Conservation (phyloP, 2,888 invertebrate genomes). For the Lamproptera curius region DNA sequence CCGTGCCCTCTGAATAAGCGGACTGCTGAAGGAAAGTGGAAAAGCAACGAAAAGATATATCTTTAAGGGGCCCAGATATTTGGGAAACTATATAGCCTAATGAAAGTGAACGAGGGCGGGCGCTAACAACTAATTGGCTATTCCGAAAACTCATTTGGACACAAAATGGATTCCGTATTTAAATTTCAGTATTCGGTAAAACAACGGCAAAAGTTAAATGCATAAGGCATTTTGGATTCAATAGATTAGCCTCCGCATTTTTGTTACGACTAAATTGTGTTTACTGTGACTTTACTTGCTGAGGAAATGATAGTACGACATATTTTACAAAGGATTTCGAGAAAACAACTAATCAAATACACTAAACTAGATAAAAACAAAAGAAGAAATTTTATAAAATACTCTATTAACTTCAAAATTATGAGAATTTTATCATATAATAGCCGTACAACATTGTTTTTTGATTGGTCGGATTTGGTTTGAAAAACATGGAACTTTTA, state of each 20-base stretch:
- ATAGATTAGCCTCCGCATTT: constrained; percentile 27
- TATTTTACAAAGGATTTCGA: too few relatives aligned
- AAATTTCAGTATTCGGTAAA: constrained; percentile 75
- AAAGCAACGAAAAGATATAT: constrained; percentile 72
- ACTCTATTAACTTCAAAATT: too few relatives aligned
- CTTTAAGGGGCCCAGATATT: constrained; percentile 72
- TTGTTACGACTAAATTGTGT: not conserved
- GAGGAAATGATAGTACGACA: too few relatives aligned
- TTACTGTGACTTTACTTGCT: not conserved
- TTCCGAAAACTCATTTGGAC: constrained; percentile 78
- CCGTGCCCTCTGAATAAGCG: constrained; percentile 51
- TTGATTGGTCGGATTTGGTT: too few relatives aligned
- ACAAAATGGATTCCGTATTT: constrained; percentile 78
- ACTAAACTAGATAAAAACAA: too few relatives aligned
- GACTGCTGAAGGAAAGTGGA: constrained; percentile 67
- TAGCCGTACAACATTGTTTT: too few relatives aligned
- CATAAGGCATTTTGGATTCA: constrained; percentile 56
- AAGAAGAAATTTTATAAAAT: too few relatives aligned
- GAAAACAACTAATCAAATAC: too few relatives aligned
- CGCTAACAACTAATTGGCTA: constrained; percentile 79
- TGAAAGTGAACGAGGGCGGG: constrained; percentile 76
- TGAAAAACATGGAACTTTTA: too few relatives aligned
- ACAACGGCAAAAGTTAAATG: constrained; percentile 70
- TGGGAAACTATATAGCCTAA: constrained; percentile 77
- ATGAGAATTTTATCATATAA: too few relatives aligned